phyloP scores from a whole-genome alignment of 2,113 vertebrate genomes.

The Xiphophorus maculatus region DNA sequence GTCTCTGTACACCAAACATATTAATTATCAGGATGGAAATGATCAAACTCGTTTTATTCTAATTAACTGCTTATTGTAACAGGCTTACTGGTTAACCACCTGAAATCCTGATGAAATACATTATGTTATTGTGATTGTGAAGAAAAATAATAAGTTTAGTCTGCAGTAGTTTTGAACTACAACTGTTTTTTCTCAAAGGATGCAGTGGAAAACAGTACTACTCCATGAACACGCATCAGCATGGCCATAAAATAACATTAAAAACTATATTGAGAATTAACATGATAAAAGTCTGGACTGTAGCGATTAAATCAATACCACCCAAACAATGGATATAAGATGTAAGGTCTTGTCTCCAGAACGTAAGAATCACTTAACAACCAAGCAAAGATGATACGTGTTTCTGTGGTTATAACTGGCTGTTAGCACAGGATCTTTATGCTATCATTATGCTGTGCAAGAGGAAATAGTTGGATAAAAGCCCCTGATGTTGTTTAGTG shows the following conservation, averaged over 20 bases:
- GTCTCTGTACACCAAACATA: too few species aligned
- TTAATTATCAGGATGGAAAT: too few species aligned
- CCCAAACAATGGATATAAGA: constrained; percentile 49
- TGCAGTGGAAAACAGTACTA: constrained; percentile 1
- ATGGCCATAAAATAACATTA: constrained; percentile 5
- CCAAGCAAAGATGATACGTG: constrained; percentile 56
- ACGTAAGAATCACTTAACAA: constrained; percentile 67
- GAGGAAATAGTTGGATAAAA: constrained; percentile 74
- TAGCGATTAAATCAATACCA: constrained; percentile 54
- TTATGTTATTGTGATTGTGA: neutral
- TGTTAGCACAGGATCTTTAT: constrained; percentile 68
- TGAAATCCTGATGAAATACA: neutral
- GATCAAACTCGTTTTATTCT: too few species aligned
- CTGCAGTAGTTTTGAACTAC: neutral
- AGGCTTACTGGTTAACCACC: neutral
- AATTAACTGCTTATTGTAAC: too few species aligned
- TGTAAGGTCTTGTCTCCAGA: constrained; percentile 56
- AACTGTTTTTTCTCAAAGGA: constrained; percentile 4
- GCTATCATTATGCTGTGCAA: constrained; percentile 66
- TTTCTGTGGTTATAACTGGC: constrained; percentile 55
- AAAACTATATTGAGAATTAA: constrained; percentile 12
- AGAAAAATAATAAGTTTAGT: neutral
- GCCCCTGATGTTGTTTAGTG: constrained; percentile 70
- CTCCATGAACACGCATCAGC: constrained; percentile 7
- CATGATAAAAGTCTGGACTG: constrained; percentile 29